Evolutionary conservation across 1,140 invertebrate genomes (phyloP).

Genomic region (Halyomorpha halys): DNA sequence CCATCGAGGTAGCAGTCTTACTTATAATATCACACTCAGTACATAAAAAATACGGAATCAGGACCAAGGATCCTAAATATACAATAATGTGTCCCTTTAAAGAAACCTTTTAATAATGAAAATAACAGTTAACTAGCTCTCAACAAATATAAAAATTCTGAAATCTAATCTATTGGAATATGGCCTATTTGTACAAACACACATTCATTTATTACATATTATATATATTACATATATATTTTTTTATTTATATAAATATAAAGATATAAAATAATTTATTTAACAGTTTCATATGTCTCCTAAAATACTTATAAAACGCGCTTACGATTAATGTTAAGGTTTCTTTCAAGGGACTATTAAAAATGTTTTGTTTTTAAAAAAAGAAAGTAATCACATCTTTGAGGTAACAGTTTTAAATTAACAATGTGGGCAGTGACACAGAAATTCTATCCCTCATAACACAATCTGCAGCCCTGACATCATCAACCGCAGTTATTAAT

Average conservation of each 20-base stretch:
- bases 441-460: constrained; percentile 16
- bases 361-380: constrained; percentile 13
- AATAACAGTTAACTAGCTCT: constrained; percentile 7
- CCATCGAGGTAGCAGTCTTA: constrained; percentile 28
- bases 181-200: neutral
- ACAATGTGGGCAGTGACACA: constrained; percentile 25
- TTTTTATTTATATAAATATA: constrained; percentile 1
- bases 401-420: constrained; percentile 28
- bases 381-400: constrained; percentile 26
- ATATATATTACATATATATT: constrained; percentile 1
- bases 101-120: constrained; percentile 2
- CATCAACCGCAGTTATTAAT: neutral
- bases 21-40: constrained; percentile 27
- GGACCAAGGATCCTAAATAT: constrained; percentile 13
- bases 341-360: constrained; percentile 16
- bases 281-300: constrained; percentile 6
- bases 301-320: constrained; percentile 1
- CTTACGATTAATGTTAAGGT: neutral
- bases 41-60: constrained; percentile 22
- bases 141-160: constrained; percentile 1
- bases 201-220: too few relatives aligned
- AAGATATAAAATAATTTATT: constrained; percentile 16
- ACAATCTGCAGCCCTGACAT: constrained; percentile 16
- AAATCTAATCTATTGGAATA: constrained; percentile 1
- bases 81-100: constrained; percentile 5